These are phyloP conservation scores for Neogale vison DNA, from an alignment of 2,113 vertebrate genomes.

Conservation along the genomic window DNA sequence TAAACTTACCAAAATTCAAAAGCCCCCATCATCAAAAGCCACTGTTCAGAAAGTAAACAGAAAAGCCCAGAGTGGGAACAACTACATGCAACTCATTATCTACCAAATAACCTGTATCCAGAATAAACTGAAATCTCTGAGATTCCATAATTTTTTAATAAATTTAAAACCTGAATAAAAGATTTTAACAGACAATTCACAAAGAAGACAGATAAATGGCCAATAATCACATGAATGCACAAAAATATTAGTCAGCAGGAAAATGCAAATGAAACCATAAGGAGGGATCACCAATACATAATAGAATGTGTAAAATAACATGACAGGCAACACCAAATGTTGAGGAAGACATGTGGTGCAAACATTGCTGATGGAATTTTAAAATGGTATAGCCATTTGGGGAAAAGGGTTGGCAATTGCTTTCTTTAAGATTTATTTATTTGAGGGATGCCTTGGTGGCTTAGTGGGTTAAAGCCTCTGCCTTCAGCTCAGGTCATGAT, in stretches of 20 bases:
- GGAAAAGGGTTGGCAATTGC: neutral
- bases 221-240: neutral
- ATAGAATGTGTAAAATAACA: neutral
- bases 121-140: neutral
- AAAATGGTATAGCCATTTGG: neutral
- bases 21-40: neutral
- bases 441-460: neutral
- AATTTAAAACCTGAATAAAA: neutral
- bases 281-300: neutral
- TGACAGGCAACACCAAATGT: neutral
- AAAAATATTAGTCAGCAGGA: neutral
- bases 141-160: neutral
- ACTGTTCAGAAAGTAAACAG: neutral
- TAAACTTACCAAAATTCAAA: neutral
- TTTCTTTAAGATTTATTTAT: neutral
- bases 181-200: neutral
- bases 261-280: neutral
- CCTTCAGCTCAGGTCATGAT: no score
- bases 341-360: neutral
- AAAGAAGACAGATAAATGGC: conserved; percentile 16
- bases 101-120: neutral
- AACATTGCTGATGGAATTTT: neutral
- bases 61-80: neutral
- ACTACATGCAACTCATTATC: neutral
- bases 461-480: no score